Base-by-base conservation (phyloP, 2,888 invertebrate genomes). In the Chaetogeoica ovagalla region DNA sequence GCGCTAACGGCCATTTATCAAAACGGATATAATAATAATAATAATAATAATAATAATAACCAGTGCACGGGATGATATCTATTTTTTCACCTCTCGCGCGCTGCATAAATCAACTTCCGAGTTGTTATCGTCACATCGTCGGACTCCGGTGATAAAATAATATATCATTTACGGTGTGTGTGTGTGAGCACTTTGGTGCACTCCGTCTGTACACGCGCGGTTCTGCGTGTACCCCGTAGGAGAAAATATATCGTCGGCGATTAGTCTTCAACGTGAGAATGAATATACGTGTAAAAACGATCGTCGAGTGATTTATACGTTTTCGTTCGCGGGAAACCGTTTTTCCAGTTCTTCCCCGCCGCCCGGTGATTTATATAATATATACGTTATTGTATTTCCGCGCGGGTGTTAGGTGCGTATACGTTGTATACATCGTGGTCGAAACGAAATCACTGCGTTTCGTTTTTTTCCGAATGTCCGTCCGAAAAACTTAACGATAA, bases 81-180 rank as follows among this genome's bases (percentile, higher is more conserved):
- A 9, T 77, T 62, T 77, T 39, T 62, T 70, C 69, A 5, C 19
- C 69, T 77, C 68, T 52, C 77, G 62, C 77, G 62, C 77, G 23
- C 43, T 43, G 71, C 79, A 79, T 79, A 79, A 79, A 79, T 79
- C 79, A 79, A 70, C 71, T 71, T 71, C 71, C 62, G 30, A 71
- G 23, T 71, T 79, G 71, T 79, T 79, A 79, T 79, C n/a, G n/a
- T n/a, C 79, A 71, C 63, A 43, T 71, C 60, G 63, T 71, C 63
- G 60, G 76, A 75, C 74, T 30, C 59, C 17, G 19, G 15, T 79
- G 79, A 70, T 79, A 79, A 79, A 79, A 79, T 71, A 79, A 79
- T 79, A 79, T 63, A 79, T 79, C 69, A 77, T 69, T 21, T n/a
- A 17, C 19, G 15, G 13, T 43, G 7, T 7, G 43, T 43, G 6